Evolutionary conservation across 2,113 vertebrate species (phyloP), one percentile per base, ranked within the genome.

Genomic region (Myxocyprinus asiaticus): DNA sequence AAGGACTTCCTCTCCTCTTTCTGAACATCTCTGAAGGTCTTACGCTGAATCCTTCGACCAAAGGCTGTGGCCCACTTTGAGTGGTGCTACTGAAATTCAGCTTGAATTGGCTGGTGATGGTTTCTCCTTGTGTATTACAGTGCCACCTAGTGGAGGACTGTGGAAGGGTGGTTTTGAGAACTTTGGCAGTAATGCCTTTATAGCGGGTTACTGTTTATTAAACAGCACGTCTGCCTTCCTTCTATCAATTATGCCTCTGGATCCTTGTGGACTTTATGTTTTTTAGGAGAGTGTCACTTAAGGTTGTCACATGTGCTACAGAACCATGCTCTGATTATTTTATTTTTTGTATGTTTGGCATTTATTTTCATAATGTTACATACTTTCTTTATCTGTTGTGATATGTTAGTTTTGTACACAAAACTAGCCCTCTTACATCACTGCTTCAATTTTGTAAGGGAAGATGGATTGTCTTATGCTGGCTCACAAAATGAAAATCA

Each of bases 1-100:
- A 94, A 94, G 90, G 93, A 93, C 82, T 99, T 99, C 86, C 90
- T 99, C 7, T 94, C 91, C 78, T 95, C 93, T 68, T 92, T 99
- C 77, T 96, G 91, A 95, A 48, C 53, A 15, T 48, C 47, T 14
- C 10, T 33, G 22, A 33, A 33, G 22, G 22, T 33, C 22, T 33
- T 33, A 33, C 1, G 67, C 47, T 11, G 7, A 33, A 33, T 33
- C 22, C 22, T 55, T 7, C 2, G 10, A 5, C 48, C 44, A 69
- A 69, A 81, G 77, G 79, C 73, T 71, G 14, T 22, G 15, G 67
- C 50, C 65, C 50, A 56, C 79, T 83, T 84, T 84, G 78, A 77
- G 81, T 48, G 78, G 69, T 53, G 83, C 80, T 74, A 47, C 83
- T 33, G 75, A 14, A 63, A 43, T 76, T 45, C 14, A 69, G 63